Evolutionary conservation across 2,797 vertebrate species (phyloP).

Genomic region (Clarias platycephalus): DNA sequence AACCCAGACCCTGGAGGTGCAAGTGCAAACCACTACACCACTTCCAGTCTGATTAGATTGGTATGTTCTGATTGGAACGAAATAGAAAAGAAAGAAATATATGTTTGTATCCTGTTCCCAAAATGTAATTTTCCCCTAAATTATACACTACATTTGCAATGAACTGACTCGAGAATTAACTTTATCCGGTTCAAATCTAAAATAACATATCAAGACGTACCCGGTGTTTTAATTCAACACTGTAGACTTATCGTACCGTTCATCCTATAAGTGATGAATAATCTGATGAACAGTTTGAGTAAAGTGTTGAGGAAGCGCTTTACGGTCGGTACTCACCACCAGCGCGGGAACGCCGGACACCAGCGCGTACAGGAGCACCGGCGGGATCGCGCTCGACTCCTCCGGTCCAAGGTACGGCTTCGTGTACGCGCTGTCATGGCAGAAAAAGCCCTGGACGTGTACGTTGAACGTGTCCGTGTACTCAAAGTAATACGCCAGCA

Average conservation of each 20-base stretch:
- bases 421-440: slow-evolving; percentile 82
- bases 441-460: slow-evolving; percentile 87
- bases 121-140: background rate
- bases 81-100: background rate
- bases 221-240: too few relatives aligned
- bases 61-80: too few relatives aligned
- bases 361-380: slow-evolving; percentile 83
- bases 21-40: too few relatives aligned
- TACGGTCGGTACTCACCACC: slow-evolving; percentile 75
- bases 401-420: slow-evolving; percentile 89
- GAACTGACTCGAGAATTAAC: background rate
- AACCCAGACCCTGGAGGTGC: too few relatives aligned
- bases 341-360: slow-evolving; percentile 85
- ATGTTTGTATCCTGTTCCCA: background rate
- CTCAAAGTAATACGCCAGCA: slow-evolving; percentile 92
- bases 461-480: slow-evolving; percentile 91
- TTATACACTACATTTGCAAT: background rate
- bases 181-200: background rate
- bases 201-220: background rate
- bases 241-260: background rate
- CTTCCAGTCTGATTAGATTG: too few relatives aligned
- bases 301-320: background rate
- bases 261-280: background rate
- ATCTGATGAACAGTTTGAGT: background rate
- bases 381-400: slow-evolving; percentile 82